These are phyloP conservation scores for Polydesmus complanatus DNA, from an alignment of 2,888 invertebrate species.

Conservation along the genomic window DNA sequence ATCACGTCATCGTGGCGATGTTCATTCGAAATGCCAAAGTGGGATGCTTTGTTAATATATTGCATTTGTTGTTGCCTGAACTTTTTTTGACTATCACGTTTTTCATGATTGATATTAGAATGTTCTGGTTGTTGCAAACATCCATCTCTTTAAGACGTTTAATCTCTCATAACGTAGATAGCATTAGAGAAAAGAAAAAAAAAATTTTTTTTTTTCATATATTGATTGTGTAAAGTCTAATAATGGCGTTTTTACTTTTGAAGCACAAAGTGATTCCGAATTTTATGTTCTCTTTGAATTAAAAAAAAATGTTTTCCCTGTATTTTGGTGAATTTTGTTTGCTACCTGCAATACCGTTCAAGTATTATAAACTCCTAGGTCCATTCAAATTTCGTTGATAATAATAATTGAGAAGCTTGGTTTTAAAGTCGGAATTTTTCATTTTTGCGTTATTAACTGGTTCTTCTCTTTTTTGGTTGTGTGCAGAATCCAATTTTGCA, in stretches of 20 bases:
- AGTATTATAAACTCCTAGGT: too few relatives aligned
- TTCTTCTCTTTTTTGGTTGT: too few relatives aligned
- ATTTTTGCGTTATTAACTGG: too few relatives aligned
- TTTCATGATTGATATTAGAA: background rate
- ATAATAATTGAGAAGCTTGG: too few relatives aligned
- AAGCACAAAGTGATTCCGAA: background rate
- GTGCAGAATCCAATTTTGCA: too few relatives aligned
- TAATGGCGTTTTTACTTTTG: background rate
- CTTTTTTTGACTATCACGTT: background rate
- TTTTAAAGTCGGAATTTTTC: too few relatives aligned
- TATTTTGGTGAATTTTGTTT: background rate
- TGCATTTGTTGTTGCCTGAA: background rate
- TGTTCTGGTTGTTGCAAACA: background rate
- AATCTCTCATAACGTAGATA: background rate
- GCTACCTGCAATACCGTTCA: too few relatives aligned
- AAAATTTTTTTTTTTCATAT: too few relatives aligned
- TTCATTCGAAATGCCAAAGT: background rate
- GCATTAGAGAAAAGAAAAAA: background rate
- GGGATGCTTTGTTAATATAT: background rate
- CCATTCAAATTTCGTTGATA: too few relatives aligned
- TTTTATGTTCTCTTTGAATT: background rate
- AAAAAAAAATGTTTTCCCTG: background rate
- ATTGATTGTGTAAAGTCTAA: background rate
- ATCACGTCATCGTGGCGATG: background rate
- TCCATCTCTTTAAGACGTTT: background rate